These are phyloP conservation scores for Ataeniobius toweri DNA, from an alignment of 2,797 vertebrate genomes.

Conservation along the genomic window DNA sequence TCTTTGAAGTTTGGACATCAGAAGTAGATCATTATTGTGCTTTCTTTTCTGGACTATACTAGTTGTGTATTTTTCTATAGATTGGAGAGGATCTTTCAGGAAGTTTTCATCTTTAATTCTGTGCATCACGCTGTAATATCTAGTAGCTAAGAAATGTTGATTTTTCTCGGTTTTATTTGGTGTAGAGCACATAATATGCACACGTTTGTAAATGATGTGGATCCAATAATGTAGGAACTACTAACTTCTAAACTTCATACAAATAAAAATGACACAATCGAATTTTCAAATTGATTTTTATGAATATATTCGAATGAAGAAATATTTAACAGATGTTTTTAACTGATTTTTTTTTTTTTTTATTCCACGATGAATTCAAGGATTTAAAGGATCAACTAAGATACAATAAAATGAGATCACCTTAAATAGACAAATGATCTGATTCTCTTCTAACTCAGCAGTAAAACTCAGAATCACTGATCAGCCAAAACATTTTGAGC, in stretches of 20 bases:
- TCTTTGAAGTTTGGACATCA: not conserved
- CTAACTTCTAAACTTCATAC: not conserved
- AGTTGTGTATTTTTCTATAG: not conserved
- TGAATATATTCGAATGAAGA: too few relatives aligned
- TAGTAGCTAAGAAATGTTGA: not conserved
- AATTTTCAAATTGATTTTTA: too few relatives aligned
- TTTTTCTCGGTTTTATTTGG: not conserved
- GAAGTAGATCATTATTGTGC: not conserved
- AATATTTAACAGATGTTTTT: too few relatives aligned
- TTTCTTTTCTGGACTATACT: not conserved
- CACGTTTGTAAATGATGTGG: not conserved
- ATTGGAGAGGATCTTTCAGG: not conserved
- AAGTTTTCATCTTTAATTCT: not conserved
- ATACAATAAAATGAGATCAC: too few relatives aligned
- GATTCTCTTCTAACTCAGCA: not conserved
- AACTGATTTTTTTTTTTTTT: too few relatives aligned
- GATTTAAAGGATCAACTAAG: too few relatives aligned
- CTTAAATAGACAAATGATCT: too few relatives aligned
- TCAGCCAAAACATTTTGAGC: not conserved
- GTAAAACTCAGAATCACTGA: not conserved
- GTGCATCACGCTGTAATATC: not conserved
- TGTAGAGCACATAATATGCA: not conserved
- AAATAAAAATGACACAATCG: not conserved
- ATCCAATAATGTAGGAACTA: not conserved
- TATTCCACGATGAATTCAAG: too few relatives aligned